Conservation (phyloP, 2,888 invertebrate species). For the Embidobia sp. region DNA sequence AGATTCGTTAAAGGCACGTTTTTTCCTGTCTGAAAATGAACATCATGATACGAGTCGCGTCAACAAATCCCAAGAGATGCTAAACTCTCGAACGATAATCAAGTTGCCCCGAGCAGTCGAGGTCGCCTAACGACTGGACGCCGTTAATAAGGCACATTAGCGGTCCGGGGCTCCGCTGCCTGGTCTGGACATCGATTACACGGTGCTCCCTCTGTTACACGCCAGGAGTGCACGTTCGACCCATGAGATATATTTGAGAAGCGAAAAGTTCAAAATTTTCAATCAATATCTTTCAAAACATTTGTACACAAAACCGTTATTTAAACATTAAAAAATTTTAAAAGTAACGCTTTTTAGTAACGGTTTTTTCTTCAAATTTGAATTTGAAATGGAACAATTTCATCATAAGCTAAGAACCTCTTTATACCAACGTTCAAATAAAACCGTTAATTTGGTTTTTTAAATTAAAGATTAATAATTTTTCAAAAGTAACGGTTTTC, state of each 20-base stretch:
- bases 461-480: too few species aligned
- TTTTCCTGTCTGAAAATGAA: constrained; percentile 6
- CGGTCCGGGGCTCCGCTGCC: constrained; percentile 16
- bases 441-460: too few species aligned
- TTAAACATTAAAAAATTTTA: neutral
- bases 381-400: neutral
- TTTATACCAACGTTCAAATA: too few species aligned
- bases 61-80: constrained; percentile 50
- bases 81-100: constrained; percentile 56
- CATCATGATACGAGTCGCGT: constrained; percentile 29
- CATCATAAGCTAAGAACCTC: too few species aligned
- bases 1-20: constrained; percentile 1
- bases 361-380: neutral
- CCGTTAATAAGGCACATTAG: constrained; percentile 57
- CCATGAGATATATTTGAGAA: neutral
- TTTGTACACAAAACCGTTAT: neutral
- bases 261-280: neutral
- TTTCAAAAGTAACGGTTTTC: too few species aligned
- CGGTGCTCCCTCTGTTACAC: constrained; percentile 13
- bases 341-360: too few species aligned
- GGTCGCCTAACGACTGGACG: constrained; percentile 52
- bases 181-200: constrained; percentile 43
- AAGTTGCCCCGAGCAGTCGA: constrained; percentile 44
- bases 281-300: neutral
- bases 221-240: constrained; percentile 9